phyloP scores from a whole-genome alignment of 2,888 invertebrate species.

The Tetragnatha montana region DNA sequence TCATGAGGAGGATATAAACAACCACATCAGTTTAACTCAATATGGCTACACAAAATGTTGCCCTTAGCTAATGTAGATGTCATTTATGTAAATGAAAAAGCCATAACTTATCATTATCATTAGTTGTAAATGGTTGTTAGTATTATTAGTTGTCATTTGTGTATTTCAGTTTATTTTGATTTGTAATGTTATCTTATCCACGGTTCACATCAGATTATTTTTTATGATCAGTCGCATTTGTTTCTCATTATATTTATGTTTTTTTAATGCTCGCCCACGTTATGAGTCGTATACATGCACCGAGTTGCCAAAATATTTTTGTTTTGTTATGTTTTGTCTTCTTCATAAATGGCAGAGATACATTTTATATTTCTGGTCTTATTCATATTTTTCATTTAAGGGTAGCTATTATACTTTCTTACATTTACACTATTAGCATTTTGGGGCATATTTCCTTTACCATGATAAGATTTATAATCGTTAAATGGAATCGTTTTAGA shows the following conservation, averaged over 20 bases:
- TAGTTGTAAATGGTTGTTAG: conserved; percentile 70
- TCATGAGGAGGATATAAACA: conserved; percentile 60
- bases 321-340: conserved; percentile 59
- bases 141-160: conserved; percentile 69
- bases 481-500: conserved; percentile 19
- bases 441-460: conserved; percentile 18
- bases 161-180: conserved; percentile 46
- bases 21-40: conserved; percentile 47
- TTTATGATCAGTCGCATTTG: conserved; percentile 61
- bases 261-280: conserved; percentile 65
- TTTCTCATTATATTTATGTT: conserved; percentile 66
- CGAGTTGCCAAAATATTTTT: conserved; percentile 68
- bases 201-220: conserved; percentile 62
- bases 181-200: conserved; percentile 61
- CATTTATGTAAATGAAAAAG: conserved; percentile 67
- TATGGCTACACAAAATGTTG: conserved; percentile 63
- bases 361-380: conserved; percentile 43
- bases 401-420: conserved; percentile 67
- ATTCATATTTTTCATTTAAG: conserved; percentile 42
- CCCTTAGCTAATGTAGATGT: conserved; percentile 69
- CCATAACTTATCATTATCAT: conserved; percentile 64
- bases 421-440: conserved; percentile 36
- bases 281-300: conserved; percentile 63
- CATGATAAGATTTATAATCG: conserved; percentile 9
- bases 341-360: conserved; percentile 32